Conservation (phyloP, 2,888 invertebrate species). For the Tenthredo scrophulariae region DNA sequence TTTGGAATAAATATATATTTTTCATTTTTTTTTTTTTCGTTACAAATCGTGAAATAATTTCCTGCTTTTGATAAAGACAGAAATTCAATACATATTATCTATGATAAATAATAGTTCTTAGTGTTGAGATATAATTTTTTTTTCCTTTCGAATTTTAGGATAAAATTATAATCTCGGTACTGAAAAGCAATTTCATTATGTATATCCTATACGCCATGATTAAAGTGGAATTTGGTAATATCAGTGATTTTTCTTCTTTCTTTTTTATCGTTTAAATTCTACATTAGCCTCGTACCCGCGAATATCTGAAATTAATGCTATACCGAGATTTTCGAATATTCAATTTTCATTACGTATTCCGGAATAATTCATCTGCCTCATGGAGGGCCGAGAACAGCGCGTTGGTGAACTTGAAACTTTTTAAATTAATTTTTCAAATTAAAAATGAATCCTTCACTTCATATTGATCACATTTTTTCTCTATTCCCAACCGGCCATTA, state of each 20-base stretch:
- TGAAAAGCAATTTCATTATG: not conserved
- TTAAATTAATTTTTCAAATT: conserved; percentile 30
- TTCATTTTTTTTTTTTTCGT: not conserved
- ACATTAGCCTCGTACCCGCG: not conserved
- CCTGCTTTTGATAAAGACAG: not conserved
- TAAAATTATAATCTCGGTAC: not conserved
- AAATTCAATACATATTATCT: not conserved
- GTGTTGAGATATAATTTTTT: not conserved
- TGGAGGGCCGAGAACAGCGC: not conserved
- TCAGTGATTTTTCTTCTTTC: not conserved
- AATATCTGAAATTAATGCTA: conserved; percentile 34
- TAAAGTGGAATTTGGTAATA: not conserved
- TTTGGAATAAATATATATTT: not conserved
- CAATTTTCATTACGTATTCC: conserved; percentile 25
- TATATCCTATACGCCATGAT: not conserved
- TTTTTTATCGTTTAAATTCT: conserved; percentile 16
- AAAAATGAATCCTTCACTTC: conserved; percentile 30
- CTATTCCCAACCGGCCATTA: not conserved
- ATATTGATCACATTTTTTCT: conserved; percentile 21
- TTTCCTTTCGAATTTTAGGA: not conserved
- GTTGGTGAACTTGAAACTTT: conserved; percentile 35
- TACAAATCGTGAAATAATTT: not conserved
- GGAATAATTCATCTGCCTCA: conserved; percentile 17
- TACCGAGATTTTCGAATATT: conserved; percentile 26
- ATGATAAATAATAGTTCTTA: not conserved